phyloP scores from a whole-genome alignment of 2,888 invertebrate species.

The Lingula anatina region DNA sequence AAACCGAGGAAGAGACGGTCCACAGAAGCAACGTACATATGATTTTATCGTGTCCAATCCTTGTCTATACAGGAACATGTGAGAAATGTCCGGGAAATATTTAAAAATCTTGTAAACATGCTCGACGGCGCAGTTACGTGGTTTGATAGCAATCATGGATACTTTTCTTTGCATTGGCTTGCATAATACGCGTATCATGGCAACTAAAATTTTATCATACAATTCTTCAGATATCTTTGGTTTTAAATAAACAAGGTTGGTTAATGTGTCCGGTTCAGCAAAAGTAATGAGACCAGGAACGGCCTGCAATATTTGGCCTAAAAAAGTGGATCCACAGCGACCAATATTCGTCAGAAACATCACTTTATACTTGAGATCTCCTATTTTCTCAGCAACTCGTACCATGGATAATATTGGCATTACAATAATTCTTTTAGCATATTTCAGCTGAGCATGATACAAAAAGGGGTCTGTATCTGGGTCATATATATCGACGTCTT shows the following conservation, averaged over 20 bases:
- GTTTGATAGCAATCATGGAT: conserved; percentile 4
- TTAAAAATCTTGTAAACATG: conserved; percentile 2
- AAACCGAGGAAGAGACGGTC: too few species aligned
- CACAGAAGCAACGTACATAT: too few species aligned
- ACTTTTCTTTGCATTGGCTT: background rate
- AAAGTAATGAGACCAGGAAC: background rate
- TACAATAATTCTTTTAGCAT: conserved; percentile 1
- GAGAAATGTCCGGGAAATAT: conserved; percentile 1
- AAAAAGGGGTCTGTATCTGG: conserved; percentile 2
- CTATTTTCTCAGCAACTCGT: conserved; percentile 1
- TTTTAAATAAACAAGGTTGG: too few species aligned
- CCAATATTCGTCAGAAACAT: conserved; percentile 3
- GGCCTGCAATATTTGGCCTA: conserved; percentile 5
- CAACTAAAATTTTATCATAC: background rate
- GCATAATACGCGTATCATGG: background rate
- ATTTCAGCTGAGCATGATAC: conserved; percentile 1
- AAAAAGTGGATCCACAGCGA: conserved; percentile 7
- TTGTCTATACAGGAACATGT: conserved; percentile 2
- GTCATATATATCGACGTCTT: conserved; percentile 3
- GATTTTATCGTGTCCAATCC: background rate
- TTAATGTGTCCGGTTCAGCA: conserved; percentile 5
- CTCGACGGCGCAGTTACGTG: conserved; percentile 2
- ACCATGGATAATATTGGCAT: conserved; percentile 4
- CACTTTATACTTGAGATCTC: background rate
- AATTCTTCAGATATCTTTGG: background rate